Percentiles rank a stretch among this genome's conserved stretches.
These are phyloP conservation scores for Parnassius orleans DNA, from an alignment of 2,888 invertebrate species.

Conservation along the genomic window DNA sequence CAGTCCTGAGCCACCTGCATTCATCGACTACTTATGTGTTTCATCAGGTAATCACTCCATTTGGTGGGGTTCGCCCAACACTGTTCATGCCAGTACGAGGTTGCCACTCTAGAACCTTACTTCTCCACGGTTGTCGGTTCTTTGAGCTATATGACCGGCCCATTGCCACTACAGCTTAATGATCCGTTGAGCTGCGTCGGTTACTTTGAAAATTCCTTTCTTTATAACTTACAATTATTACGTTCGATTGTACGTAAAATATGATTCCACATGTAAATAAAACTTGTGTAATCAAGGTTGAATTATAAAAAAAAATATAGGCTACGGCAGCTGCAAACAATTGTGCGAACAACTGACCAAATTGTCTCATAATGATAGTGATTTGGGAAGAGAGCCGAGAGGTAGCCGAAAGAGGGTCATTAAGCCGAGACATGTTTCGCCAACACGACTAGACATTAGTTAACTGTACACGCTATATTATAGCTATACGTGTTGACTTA, in stretches of 20 bases:
- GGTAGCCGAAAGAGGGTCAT: constrained; percentile 45
- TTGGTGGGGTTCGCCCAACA: too few relatives aligned
- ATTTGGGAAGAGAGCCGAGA: constrained; percentile 44
- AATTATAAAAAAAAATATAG: constrained; percentile 28
- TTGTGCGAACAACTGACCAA: constrained; percentile 48
- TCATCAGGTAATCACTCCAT: too few relatives aligned
- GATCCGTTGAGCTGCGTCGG: too few relatives aligned
- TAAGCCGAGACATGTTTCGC: constrained; percentile 43
- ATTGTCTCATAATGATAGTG: constrained; percentile 59
- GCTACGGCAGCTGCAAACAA: constrained; percentile 42
- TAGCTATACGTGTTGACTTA: neutral
- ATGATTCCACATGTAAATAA: constrained; percentile 4
- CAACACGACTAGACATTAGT: constrained; percentile 28
- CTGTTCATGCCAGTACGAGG: too few relatives aligned
- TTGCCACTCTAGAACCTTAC: too few relatives aligned
- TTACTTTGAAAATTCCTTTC: constrained; percentile 4
- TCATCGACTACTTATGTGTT: too few relatives aligned
- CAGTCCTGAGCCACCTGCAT: too few relatives aligned
- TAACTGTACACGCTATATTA: constrained; percentile 9
- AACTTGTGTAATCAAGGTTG: constrained; percentile 18
- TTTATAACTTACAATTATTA: constrained; percentile 32
- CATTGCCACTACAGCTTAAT: too few relatives aligned
- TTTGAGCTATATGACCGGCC: too few relatives aligned
- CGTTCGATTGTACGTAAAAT: constrained; percentile 1
- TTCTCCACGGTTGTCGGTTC: too few relatives aligned